Percentiles rank a stretch among this genome's conserved stretches.
phyloP scores from a whole-genome alignment of 1,140 invertebrate species.

The Eumaeus atala region DNA sequence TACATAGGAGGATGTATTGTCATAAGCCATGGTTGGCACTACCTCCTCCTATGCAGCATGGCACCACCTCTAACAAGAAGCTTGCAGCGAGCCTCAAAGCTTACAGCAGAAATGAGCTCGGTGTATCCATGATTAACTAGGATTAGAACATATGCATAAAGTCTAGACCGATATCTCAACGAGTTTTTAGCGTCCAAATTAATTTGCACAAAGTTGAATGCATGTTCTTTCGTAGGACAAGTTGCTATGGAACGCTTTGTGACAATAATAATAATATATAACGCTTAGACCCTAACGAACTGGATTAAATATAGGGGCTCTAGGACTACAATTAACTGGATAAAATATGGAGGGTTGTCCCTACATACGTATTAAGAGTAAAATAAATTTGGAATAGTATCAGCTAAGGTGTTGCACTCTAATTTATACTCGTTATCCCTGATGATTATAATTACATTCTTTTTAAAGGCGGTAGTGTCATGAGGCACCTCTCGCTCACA shows the following conservation, averaged over 20 bases:
- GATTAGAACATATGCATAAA: constrained; percentile 20
- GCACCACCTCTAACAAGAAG: too few species aligned
- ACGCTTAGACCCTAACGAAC: background rate
- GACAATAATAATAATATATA: background rate
- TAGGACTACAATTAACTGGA: background rate
- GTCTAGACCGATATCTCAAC: constrained; percentile 54
- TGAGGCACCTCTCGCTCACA: too few species aligned
- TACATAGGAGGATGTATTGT: too few species aligned
- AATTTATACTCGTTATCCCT: too few species aligned
- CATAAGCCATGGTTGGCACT: too few species aligned
- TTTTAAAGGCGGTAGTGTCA: too few species aligned
- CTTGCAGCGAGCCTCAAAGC: background rate
- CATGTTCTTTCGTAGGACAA: constrained; percentile 1
- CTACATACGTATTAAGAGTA: too few species aligned
- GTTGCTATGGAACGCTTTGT: background rate
- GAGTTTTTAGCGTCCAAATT: constrained; percentile 21
- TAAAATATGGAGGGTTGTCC: too few species aligned
- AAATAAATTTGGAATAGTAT: too few species aligned
- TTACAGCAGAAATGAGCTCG: background rate
- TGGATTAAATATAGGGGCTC: background rate
- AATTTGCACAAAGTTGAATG: constrained; percentile 22
- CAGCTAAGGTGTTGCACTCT: too few species aligned
- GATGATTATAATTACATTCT: too few species aligned
- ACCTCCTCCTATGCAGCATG: too few species aligned
- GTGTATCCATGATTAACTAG: background rate